Base-by-base conservation (phyloP, 2,888 invertebrate species). In the Amphipyra tragopoginis region DNA sequence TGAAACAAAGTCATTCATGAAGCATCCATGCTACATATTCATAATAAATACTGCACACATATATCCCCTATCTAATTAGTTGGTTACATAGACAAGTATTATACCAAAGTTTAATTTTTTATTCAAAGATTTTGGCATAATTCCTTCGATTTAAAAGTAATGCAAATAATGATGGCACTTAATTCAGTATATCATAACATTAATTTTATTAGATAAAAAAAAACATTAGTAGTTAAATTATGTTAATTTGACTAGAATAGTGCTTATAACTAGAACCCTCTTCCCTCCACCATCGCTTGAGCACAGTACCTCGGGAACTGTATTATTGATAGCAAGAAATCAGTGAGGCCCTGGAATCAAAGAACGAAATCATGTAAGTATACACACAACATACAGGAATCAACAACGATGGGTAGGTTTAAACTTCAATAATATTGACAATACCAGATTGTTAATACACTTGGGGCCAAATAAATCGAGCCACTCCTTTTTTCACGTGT, bases 261-360 rank as follows among this genome's bases (percentile, higher is more conserved):
- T 48, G 57, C 48, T 56, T 64, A 61, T 53, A 64, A 26, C 65
- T 85, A 86, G 63, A 95, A 92, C 53, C 95, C 92, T 83, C 91
- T 95, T 79, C 96, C 96, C 52, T 96, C 95, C 93, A 97, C 88
- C 96, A 97, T 97, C 10, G 96, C 96, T 83, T 96, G 93, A 7
- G 97, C 96, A 84, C 97, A 97, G 84, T 96, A 96, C 82, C 95
- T 96, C 5, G 97, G 97, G 80, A 97, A 96, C 85, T 97, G 97
- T 33, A 97, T 86, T 5, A 96, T 96, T 81, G 95, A 91, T 29
- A 97, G 90, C 58, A 97, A 90, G 66, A 97, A 84, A 79, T 97
- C 97, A 15, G 96, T 95, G 34, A 97, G 79, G 49, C 96, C 96
- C 97, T 97, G 95, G 62, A 95, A 95, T 79, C 71, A 72, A 50